Evolutionary conservation across 23 tunicate genomes (phyloP), one percentile per base, ranked within the genome.

Genomic region (Halocynthia aurantium): DNA sequence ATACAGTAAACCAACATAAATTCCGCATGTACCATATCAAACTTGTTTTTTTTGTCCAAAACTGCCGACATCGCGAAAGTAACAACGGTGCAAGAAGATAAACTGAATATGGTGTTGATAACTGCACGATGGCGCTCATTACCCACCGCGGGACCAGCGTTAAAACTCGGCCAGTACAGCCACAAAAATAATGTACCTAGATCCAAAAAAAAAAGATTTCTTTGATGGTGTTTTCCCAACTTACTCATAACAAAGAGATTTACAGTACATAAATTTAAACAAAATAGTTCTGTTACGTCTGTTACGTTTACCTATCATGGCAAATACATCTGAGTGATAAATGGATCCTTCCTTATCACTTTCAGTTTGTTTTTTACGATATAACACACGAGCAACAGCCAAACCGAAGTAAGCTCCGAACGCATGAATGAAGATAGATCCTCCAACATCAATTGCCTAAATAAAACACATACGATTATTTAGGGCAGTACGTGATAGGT

Each of bases 361-460:
- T 5, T 85, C 75, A 8, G 76, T 80, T 51, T 87, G 99, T 67
- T 75, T 67, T 31, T 80, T 80, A 51, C 86, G 89, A 89, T 83
- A 85, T 10, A 96, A 68, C 67, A 91, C 77, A 2, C 93, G 84
- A 18, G 99, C 86, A 15, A 87, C 99, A 7, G 93, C 96, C 67
- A 96, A 81, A n/a, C 99, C 99, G 74, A 96, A 96, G 75, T 96
- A 96, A 55, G 99, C 99, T 57, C 99, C 99, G 70, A 96, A 96
- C 17, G 85, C 81, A 69, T 96, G 99, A 69, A 96, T 90, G 77
- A 96, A 80, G 0, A 96, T 85, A 49, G 99, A 85, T 4, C 99
- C 99, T 6, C 99, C 99, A 62, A 96, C 85, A 69, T 96, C 99
- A 52, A 80, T 62, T 6, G 83, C 92, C 91, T 89, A 10, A n/a